Evolutionary conservation across 2,888 invertebrate genomes (phyloP), one percentile per base, ranked within the genome.

Genomic region (Trilocha varians): DNA sequence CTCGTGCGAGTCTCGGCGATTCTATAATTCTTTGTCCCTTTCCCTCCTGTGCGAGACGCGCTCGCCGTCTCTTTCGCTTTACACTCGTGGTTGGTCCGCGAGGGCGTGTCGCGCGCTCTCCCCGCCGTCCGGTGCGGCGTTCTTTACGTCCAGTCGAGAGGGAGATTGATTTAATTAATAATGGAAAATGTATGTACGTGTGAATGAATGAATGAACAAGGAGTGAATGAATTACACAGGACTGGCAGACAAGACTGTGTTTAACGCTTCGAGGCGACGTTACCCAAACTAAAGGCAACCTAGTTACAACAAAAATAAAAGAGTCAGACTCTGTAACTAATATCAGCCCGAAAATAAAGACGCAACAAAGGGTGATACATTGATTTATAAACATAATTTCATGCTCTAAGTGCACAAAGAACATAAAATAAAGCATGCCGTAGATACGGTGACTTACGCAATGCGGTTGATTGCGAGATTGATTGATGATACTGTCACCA

Each of bases 381-480:
- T 16, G 34, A 16, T 15, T n/a, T n/a, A n/a, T 34, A 40, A 35
- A 40, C 35, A 40, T 35, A 18, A 15, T 62, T 70, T 59, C 79
- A 82, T 82, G 83, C 82, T 64, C 65, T 59, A 64, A 53, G 74
- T 76, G 75, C 73, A 74, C 71, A 71, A 66, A 70, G 55, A 76
- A 69, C 65, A 62, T 62, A 60, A 58, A 53, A 53, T 55, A 49
- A 74, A 75, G 76, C 77, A 75, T 73, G 75, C 76, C 66, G 62
- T 66, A 65, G 58, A 55, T 59, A 60, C 69, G 67, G 74, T 72
- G 87, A 94, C 94, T 94, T 94, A 94, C 94, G 93, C 93, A 88
- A 94, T 94, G 89, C 94, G 90, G 91, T 94, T 93, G 89, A 94
- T 90, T 88, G 93, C 92, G 87, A 94, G 92, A 91, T 94, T 94